Conservation (phyloP, 37 sponge, comb jelly and placozoan genomes). For the Agelas oroides region DNA sequence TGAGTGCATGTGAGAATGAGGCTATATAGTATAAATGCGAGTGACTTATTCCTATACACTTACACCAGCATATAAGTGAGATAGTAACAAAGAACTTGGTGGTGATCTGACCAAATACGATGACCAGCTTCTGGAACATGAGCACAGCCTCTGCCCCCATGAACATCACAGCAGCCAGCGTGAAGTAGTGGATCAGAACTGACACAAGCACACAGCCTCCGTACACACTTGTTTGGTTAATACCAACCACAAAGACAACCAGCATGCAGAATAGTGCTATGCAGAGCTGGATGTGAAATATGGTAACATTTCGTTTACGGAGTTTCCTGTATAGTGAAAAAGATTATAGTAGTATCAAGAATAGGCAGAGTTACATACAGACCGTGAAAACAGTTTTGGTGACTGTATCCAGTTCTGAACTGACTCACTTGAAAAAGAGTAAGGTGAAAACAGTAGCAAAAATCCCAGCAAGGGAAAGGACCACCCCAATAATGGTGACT, state of each 20-base stretch:
- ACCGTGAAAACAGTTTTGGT: too few relatives aligned
- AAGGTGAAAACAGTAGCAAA: constrained; percentile 38
- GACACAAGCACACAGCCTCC: constrained; percentile 36
- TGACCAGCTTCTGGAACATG: constrained; percentile 31
- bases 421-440: constrained; percentile 51
- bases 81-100: constrained; percentile 1
- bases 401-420: too few relatives aligned
- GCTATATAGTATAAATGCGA: too few relatives aligned
- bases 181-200: constrained; percentile 50
- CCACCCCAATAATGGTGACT: constrained; percentile 47
- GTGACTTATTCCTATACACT: background rate
- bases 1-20: too few relatives aligned
- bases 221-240: constrained; percentile 17
- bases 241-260: constrained; percentile 48
- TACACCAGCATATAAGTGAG: constrained; percentile 64
- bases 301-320: constrained; percentile 11
- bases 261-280: constrained; percentile 46
- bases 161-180: constrained; percentile 23
- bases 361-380: too few relatives aligned
- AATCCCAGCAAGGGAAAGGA: constrained; percentile 36
- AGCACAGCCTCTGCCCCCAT: constrained; percentile 44
- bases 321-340: constrained; percentile 20
- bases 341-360: background rate
- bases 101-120: constrained; percentile 28
- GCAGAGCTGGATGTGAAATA: constrained; percentile 38